Evolutionary conservation across 1,140 invertebrate species (phyloP).

Genomic region (Pectinophora gossypiella): DNA sequence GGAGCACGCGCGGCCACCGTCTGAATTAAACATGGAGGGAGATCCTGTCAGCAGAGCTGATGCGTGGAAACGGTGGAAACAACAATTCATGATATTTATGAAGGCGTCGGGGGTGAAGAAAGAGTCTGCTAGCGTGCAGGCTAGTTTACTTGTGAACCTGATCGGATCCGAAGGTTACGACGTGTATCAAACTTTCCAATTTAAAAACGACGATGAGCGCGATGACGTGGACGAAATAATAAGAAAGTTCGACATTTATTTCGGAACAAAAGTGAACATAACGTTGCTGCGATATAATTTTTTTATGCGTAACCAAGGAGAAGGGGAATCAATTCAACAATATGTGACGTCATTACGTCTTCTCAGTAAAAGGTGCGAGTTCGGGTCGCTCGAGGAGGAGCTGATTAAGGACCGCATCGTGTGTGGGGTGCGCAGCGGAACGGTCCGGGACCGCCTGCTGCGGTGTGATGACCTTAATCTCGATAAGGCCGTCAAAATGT

Average conservation of each 20-base stretch:
- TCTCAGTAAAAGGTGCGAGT: slow-evolving; percentile 20
- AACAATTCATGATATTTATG: slow-evolving; percentile 17
- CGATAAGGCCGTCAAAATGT: slow-evolving; percentile 16
- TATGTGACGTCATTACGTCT: slow-evolving; percentile 18
- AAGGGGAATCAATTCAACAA: slow-evolving; percentile 14
- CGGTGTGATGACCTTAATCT: slow-evolving; percentile 13
- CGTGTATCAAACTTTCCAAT: slow-evolving; percentile 14
- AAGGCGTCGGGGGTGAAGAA: slow-evolving; percentile 13
- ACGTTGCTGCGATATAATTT: slow-evolving; percentile 21
- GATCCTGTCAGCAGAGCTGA: slow-evolving; percentile 5
- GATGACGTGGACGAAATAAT: slow-evolving; percentile 8
- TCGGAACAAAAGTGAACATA: slow-evolving; percentile 20
- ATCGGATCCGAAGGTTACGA: slow-evolving; percentile 16
- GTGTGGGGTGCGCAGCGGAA: slow-evolving; percentile 7
- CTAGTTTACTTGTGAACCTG: slow-evolving; percentile 16
- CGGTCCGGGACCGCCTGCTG: slow-evolving; percentile 13
- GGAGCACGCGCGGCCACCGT: not conserved
- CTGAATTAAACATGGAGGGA: slow-evolving; percentile 6
- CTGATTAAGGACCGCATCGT: slow-evolving; percentile 18
- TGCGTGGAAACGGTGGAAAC: slow-evolving; percentile 17
- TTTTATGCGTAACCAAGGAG: slow-evolving; percentile 20
- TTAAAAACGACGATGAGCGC: slow-evolving; percentile 5
- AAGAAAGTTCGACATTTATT: slow-evolving; percentile 16
- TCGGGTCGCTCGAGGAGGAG: slow-evolving; percentile 15
- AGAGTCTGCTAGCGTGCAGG: slow-evolving; percentile 12